Evolutionary conservation across 2,113 vertebrate species (phyloP), one percentile per base, ranked within the genome.

Genomic region (Glaucidium brasilianum): DNA sequence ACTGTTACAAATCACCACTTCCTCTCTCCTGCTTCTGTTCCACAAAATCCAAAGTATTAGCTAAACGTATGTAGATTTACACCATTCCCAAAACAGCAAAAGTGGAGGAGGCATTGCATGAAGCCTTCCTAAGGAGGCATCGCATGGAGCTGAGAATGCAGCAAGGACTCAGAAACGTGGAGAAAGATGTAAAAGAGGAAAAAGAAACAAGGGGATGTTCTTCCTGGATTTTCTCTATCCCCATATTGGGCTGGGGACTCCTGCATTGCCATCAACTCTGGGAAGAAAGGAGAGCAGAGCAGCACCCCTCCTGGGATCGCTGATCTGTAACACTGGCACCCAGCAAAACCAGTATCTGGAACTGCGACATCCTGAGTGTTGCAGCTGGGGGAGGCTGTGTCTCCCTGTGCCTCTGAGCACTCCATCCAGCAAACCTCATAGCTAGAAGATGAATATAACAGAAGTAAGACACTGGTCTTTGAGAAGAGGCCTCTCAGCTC

Each of bases 361-460:
- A 30, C 22, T 0, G 2, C 45, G 56, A 59, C n/a, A 27, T 21
- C 22, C 45, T 2, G 52, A 68, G 23, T 0, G 0, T 6, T 30
- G 11, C 23, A 16, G 19, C 47, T 35, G 14, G 45, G 25, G 25
- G 30, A 25, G 76, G 21, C 26, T 19, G 13, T 14, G 66, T 30
- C 56, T 76, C 47, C 30, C 68, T 3, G 2, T 12, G 39, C 55
- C 76, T 66, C 90, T 15, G 37, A 35, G 60, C n/a, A 2, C 20
- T 32, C 76, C 25, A 15, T 6, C 45, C 68, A 55, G 34, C 25
- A 35, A 56, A 50, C 16, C 6, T 5, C 5, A 1, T 45, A 18
- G 21, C 25, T 85, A 43, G 22, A 63, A 23, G 47, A 45, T 0
- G 0, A 35, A 5, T 20, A 15, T 17, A 58, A 19, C 11, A 15